Conservation (phyloP, 2,888 invertebrate genomes). For the Danaus chrysippus region DNA sequence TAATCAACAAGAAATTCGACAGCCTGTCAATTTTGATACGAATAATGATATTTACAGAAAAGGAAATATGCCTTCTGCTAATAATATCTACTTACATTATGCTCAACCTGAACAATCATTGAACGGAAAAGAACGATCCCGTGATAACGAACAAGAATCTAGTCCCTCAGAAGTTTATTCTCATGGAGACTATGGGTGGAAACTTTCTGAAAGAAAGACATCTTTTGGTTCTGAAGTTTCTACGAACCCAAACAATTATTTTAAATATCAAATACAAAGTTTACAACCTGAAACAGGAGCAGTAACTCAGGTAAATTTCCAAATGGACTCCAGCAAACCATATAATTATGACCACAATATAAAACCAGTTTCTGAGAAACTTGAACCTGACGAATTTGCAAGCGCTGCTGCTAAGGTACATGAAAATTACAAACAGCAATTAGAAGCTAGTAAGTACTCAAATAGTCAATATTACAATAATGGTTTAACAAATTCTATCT, state of each 20-base stretch:
- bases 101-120: conserved; percentile 58
- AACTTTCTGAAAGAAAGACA: conserved; percentile 61
- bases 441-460: conserved; percentile 45
- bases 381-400: conserved; percentile 65
- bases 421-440: conserved; percentile 61
- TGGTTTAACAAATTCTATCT: conserved; percentile 33
- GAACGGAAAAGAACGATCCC: conserved; percentile 48
- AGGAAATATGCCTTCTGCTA: conserved; percentile 57
- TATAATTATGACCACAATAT: conserved; percentile 55
- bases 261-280: conserved; percentile 49
- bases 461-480: conserved; percentile 42
- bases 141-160: conserved; percentile 57
- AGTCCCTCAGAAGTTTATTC: conserved; percentile 58
- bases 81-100: conserved; percentile 63
- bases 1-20: conserved; percentile 49
- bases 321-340: conserved; percentile 61
- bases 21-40: conserved; percentile 42
- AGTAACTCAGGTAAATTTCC: conserved; percentile 64
- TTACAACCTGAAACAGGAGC: conserved; percentile 50
- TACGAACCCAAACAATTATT: conserved; percentile 44
- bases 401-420: conserved; percentile 69
- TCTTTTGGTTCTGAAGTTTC: conserved; percentile 46
- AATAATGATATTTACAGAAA: conserved; percentile 61
- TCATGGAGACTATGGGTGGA: conserved; percentile 74
- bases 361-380: conserved; percentile 55